Evolutionary conservation across 2,888 invertebrate genomes (phyloP).

Genomic region (Ypsolopha sequella): DNA sequence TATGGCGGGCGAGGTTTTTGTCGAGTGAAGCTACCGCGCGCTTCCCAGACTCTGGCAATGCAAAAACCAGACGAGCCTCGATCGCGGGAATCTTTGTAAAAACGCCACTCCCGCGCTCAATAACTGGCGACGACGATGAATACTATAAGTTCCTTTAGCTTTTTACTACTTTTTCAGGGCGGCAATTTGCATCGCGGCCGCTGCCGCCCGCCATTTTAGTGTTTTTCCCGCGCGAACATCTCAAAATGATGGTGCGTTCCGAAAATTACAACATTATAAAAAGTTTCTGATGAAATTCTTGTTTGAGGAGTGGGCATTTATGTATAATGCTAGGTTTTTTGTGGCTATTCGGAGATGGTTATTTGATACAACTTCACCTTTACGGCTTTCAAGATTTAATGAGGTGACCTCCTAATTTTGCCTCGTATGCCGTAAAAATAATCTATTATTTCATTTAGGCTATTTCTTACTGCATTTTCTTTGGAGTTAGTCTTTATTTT

Average conservation of each 20-base stretch:
- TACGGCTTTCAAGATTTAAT: too few species aligned
- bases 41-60: constrained; percentile 48
- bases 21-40: constrained; percentile 32
- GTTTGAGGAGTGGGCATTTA: constrained; percentile 46
- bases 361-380: constrained; percentile 2
- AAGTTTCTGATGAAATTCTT: constrained; percentile 51
- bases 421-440: too few species aligned
- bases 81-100: constrained; percentile 40
- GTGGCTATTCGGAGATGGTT: not conserved
- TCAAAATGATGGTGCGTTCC: constrained; percentile 44
- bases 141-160: constrained; percentile 62
- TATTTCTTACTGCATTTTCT: too few species aligned
- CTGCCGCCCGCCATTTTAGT: constrained; percentile 42
- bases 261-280: constrained; percentile 42
- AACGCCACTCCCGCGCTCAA: constrained; percentile 50
- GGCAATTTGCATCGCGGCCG: constrained; percentile 55
- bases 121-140: constrained; percentile 64
- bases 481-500: too few species aligned
- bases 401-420: too few species aligned
- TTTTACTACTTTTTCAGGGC: constrained; percentile 56
- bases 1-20: constrained; percentile 55
- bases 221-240: constrained; percentile 42
- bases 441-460: too few species aligned
- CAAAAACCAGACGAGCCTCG: constrained; percentile 39
- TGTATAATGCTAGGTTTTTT: constrained; percentile 26